Conservation (phyloP, 2,888 invertebrate genomes). For the Noctua pronuba region DNA sequence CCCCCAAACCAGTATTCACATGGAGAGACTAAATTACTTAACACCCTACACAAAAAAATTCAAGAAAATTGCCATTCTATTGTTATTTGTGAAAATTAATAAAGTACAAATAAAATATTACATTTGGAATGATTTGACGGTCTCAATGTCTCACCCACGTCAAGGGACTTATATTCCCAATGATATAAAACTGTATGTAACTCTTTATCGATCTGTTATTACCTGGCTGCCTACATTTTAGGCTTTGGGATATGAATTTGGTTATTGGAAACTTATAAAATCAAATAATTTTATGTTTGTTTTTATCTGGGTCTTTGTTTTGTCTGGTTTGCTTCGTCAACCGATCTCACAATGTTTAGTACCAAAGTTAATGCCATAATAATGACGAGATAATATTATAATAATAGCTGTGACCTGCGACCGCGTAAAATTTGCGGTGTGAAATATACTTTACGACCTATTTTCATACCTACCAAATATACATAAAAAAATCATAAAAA, state of each 20-base stretch:
- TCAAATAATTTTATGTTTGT: constrained; percentile 25
- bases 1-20: too few species aligned
- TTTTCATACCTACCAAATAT: too few species aligned
- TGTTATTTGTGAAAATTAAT: neutral
- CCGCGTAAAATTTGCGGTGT: too few species aligned
- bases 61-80: neutral
- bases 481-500: too few species aligned
- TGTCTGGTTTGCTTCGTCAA: neutral
- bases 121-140: constrained; percentile 29
- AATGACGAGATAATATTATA: neutral
- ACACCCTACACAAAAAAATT: neutral
- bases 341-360: neutral
- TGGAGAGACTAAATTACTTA: neutral
- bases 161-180: constrained; percentile 41
- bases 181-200: constrained; percentile 53
- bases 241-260: constrained; percentile 40
- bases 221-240: constrained; percentile 29
- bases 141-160: constrained; percentile 47
- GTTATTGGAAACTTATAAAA: constrained; percentile 50
- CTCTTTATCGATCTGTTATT: constrained; percentile 55
- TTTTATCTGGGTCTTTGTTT: constrained; percentile 2
- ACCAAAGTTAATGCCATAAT: neutral
- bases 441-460: too few species aligned
- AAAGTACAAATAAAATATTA: constrained; percentile 28
- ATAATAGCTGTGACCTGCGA: too few species aligned